phyloP scores from a whole-genome alignment of 2,797 vertebrate genomes.

The Clarias pachynema region DNA sequence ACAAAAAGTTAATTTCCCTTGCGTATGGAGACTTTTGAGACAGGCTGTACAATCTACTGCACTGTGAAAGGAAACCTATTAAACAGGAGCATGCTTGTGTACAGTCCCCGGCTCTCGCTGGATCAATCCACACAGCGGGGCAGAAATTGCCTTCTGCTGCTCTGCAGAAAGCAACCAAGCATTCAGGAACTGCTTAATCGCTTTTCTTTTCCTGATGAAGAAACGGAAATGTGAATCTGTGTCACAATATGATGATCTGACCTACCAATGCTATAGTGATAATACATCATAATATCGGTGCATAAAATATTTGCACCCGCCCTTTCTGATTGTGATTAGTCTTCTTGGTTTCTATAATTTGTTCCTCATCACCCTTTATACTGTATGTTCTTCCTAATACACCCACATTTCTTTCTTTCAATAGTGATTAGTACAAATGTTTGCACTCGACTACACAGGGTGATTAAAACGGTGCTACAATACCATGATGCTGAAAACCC shows the following conservation, averaged over 20 bases:
- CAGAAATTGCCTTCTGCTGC: constrained; percentile 32
- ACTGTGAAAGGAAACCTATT: constrained; percentile 35
- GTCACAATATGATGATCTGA: too few relatives aligned
- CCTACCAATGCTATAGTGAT: not conserved
- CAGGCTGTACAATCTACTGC: not conserved
- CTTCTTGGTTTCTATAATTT: not conserved
- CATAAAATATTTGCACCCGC: not conserved
- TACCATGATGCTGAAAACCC: not conserved
- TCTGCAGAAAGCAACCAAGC: constrained; percentile 41
- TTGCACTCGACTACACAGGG: not conserved
- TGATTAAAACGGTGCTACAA: not conserved
- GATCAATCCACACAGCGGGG: constrained; percentile 28
- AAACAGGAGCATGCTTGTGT: constrained; percentile 37
- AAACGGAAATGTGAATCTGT: not conserved
- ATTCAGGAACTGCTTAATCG: constrained; percentile 17
- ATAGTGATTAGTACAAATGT: not conserved
- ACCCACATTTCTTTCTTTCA: not conserved
- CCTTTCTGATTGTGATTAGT: too few relatives aligned
- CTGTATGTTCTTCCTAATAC: not conserved
- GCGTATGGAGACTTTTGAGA: too few relatives aligned
- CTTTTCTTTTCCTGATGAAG: not conserved
- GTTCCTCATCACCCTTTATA: not conserved
- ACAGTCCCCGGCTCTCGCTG: not conserved
- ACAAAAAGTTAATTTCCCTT: too few relatives aligned
- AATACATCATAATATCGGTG: not conserved